A percentile compares a stretch with the other conserved stretches of the same genome.
Evolutionary conservation across 2,113 vertebrate genomes (phyloP).

Genomic region (Syngnathus scovelli): DNA sequence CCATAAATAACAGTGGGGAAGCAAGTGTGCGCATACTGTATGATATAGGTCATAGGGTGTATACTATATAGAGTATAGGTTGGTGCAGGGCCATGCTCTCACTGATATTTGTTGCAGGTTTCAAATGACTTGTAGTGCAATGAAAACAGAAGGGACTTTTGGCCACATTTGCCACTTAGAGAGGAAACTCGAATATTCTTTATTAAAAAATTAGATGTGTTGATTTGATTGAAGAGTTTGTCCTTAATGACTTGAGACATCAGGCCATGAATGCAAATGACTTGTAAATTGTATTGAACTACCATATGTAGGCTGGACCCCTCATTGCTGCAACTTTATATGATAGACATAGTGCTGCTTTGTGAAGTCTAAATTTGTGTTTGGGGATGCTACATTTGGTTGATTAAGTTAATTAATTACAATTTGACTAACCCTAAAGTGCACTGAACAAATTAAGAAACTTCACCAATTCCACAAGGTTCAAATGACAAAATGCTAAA

Average conservation of each 20-base stretch:
- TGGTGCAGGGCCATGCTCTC: not conserved
- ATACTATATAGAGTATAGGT: too few species aligned
- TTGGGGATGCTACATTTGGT: not conserved
- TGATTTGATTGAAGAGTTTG: too few species aligned
- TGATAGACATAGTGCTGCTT: not conserved
- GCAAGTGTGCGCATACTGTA: constrained; percentile 3
- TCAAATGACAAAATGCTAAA: too few species aligned
- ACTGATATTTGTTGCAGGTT: not conserved
- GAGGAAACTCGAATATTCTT: not conserved
- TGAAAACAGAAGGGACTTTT: too few species aligned
- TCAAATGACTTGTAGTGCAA: not conserved
- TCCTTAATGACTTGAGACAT: too few species aligned
- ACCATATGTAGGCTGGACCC: not conserved
- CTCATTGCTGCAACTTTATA: not conserved
- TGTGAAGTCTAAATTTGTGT: not conserved
- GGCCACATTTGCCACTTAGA: not conserved
- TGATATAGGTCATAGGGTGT: too few species aligned
- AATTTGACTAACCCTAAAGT: not conserved
- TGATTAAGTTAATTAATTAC: not conserved
- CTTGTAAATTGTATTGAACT: not conserved
- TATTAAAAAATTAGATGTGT: not conserved
- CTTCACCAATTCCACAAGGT: too few species aligned
- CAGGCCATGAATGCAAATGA: not conserved
- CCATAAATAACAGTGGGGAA: not conserved
- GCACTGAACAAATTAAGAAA: not conserved